These are phyloP conservation scores for Sympetrum striolatum DNA, from an alignment of 2,888 invertebrate species.

Conservation along the genomic window DNA sequence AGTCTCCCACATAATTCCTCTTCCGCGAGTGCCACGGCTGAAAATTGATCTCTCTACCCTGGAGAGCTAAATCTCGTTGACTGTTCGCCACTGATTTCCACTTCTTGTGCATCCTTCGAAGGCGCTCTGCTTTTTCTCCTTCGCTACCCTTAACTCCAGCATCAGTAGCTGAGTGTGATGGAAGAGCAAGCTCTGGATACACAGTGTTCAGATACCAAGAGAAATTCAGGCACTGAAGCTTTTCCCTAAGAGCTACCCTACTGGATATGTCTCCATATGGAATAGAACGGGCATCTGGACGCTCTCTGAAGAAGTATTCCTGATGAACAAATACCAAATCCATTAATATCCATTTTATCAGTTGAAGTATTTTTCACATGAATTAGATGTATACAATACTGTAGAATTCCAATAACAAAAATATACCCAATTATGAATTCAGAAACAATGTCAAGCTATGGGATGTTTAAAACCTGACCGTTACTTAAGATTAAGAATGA, in stretches of 20 bases:
- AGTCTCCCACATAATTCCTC: conserved; percentile 57
- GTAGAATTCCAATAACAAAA: not conserved
- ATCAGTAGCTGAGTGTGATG: conserved; percentile 56
- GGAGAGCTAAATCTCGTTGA: conserved; percentile 63
- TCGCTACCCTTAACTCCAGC: not conserved
- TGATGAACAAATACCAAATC: conserved; percentile 57
- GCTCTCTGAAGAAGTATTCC: conserved; percentile 76
- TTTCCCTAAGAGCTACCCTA: conserved; percentile 72
- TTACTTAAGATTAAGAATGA: too few relatives aligned
- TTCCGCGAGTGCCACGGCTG: conserved; percentile 82
- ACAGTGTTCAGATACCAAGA: conserved; percentile 87
- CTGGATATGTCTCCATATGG: conserved; percentile 81
- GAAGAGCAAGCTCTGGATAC: conserved; percentile 79
- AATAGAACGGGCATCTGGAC: conserved; percentile 63
- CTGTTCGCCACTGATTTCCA: conserved; percentile 65
- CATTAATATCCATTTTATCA: too few relatives aligned
- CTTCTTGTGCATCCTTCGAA: conserved; percentile 63
- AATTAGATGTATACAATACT: not conserved
- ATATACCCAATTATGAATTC: not conserved
- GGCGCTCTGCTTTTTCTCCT: conserved; percentile 38
- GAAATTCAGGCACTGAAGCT: conserved; percentile 81
- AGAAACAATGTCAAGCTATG: too few relatives aligned
- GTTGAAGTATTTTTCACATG: too few relatives aligned
- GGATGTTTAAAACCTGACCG: too few relatives aligned
- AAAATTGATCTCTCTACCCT: conserved; percentile 63